Base-by-base conservation (phyloP, 2,797 vertebrate species). In the Dallia pectoralis region DNA sequence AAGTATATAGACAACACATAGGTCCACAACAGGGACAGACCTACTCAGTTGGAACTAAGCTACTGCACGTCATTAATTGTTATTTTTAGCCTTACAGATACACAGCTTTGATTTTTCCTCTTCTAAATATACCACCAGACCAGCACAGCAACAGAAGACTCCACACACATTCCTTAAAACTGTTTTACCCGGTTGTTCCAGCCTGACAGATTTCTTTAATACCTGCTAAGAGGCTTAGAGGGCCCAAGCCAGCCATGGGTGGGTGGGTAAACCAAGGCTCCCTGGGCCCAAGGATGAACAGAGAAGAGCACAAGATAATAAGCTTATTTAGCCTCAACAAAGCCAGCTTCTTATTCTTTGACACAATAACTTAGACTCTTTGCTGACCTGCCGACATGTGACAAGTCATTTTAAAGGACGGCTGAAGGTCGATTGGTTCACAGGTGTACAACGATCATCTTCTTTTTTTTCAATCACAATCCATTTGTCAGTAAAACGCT, bases 201-300 rank as follows among this genome's bases (percentile, higher is more conserved):
- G 77, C 90, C 87, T 89, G 86, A 92, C 89, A 92, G 91, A 92
- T 92, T 93, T 92, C 84, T 85, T 85, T 93, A 93, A 94, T 93
- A 78, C 92, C 82, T 63, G 22, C 75, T 83, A 82, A 94, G 92
- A 92, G 84, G 93, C 93, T 94, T 91, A 90, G 71, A 29, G 87
- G 78, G 76, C 80, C 86, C 92, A 93, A 92, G 90, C 89, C 89
- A 92, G 79, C 82, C 86, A 87, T 80, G 82, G 81, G 82, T 72
- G 81, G 78, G 75, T 87, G 85, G 90, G 90, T 77, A 87, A 89
- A 82, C 79, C 79, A 82, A 89, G 89, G 90, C 82, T 84, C 86
- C 89, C 84, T 82, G 82, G 84, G 87, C 85, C 82, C 74, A 81
- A 85, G 79, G 85, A 87, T 85, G 87, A 89, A 91, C 86, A 79